Conservation (phyloP, 2,113 vertebrate species). For the Campylomormyrus tamandua region DNA sequence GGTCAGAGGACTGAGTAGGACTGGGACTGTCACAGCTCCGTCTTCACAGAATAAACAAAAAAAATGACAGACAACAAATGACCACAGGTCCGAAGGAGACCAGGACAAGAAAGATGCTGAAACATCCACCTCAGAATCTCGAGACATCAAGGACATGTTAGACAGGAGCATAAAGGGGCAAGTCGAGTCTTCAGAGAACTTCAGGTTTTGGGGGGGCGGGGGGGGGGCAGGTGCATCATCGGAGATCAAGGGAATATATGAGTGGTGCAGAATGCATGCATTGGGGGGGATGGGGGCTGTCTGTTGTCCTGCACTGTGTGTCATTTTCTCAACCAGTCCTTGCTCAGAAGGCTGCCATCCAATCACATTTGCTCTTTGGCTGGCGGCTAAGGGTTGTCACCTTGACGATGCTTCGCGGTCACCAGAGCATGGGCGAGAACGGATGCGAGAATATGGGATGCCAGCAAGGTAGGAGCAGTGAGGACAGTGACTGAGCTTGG, state of each 20-base stretch:
- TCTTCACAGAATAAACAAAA: not conserved
- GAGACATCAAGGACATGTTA: not conserved
- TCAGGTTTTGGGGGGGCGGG: not conserved
- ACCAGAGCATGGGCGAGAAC: not conserved
- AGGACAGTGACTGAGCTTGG: not conserved
- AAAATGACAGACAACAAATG: not conserved
- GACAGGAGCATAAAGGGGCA: not conserved
- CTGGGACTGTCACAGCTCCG: not conserved
- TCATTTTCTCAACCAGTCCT: not conserved
- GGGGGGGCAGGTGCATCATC: not conserved
- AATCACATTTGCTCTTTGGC: not conserved
- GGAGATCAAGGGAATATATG: not conserved
- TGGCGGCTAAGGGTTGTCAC: not conserved
- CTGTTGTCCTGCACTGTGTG: not conserved
- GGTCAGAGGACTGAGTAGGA: not conserved
- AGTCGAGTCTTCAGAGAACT: not conserved
- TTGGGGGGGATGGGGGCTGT: not conserved
- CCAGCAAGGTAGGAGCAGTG: not conserved
- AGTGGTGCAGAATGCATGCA: not conserved
- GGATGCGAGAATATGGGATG: not conserved
- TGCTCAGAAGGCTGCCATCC: not conserved
- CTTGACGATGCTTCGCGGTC: not conserved
- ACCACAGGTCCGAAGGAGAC: not conserved
- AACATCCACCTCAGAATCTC: not conserved
- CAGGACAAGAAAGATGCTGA: not conserved